Base-by-base conservation (phyloP, 92 coral and sea anemone genomes). In the Diadumene lineata region DNA sequence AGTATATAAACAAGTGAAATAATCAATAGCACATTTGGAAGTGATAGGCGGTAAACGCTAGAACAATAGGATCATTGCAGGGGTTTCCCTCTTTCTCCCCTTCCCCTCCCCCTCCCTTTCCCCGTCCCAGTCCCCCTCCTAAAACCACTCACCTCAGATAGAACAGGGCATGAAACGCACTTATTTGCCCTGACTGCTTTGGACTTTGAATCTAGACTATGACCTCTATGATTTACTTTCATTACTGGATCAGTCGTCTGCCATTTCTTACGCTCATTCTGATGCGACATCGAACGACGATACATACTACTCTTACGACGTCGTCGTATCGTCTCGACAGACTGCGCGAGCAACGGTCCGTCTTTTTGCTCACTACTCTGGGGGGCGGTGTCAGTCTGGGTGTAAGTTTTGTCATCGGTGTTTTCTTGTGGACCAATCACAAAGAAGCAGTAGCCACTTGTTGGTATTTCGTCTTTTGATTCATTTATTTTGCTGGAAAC, bases 101-200 rank as follows among this genome's bases (percentile, higher is more conserved):
- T n/a, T n/a, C n/a, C n/a, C n/a, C n/a, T n/a, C n/a, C n/a, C n/a
- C n/a, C n/a, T n/a, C n/a, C n/a, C n/a, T n/a, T n/a, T n/a, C n/a
- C n/a, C n/a, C n/a, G n/a, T n/a, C n/a, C n/a, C n/a, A n/a, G n/a
- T n/a, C n/a, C n/a, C n/a, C n/a, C n/a, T n/a, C n/a, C n/a, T n/a
- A n/a, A 34, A 63, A 63, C 2, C 13, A 8, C 77, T 73, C 57
- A 82, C 92, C 92, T 87, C 85, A 17, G 92, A 77, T 25, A 87
- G 56, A 13, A 82, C 85, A 60, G 92, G 92, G n/a, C 92, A 83
- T 22, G 92, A 83, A 16, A 62, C n/a, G 17, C 88, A 82, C 46
- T 56, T 72, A 24, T 38, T 72, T 17, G 43, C 60, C 1, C 88
- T 79, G 19, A 68, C 65, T 3, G 29, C 16, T 11, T 60, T 69